phyloP scores from a whole-genome alignment of 2,888 invertebrate genomes.

The Tinea pellionella region DNA sequence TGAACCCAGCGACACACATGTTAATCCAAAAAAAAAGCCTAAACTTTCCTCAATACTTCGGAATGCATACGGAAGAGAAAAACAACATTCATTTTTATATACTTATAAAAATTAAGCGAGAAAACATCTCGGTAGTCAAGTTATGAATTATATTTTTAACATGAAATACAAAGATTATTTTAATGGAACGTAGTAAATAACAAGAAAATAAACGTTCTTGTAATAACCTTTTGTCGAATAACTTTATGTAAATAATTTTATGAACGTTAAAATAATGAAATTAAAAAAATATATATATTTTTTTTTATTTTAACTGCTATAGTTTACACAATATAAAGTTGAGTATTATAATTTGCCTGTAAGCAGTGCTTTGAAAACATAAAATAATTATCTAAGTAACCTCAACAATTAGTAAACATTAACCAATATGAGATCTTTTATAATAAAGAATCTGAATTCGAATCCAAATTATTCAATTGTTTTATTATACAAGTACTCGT shows the following conservation, averaged over 20 bases:
- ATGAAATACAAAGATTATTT: not conserved
- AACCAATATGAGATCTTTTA: not conserved
- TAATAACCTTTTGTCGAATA: not conserved
- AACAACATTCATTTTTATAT: no score
- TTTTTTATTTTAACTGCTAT: not conserved
- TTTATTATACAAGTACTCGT: slow-evolving; percentile 52
- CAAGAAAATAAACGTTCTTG: not conserved
- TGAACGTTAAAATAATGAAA: not conserved
- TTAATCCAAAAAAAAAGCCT: no score
- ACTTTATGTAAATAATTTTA: not conserved
- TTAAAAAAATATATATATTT: not conserved
- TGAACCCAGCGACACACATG: no score
- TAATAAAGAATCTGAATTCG: not conserved
- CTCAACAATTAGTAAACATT: no score
- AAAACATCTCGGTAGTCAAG: not conserved
- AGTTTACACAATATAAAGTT: not conserved
- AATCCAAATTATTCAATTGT: slow-evolving; percentile 35
- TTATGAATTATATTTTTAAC: not conserved
- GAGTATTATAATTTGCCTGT: not conserved
- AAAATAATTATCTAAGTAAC: no score
- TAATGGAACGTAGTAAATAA: not conserved
- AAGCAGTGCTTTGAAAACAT: no score
- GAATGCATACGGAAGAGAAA: no score
- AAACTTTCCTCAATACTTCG: no score
- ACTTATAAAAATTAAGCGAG: not conserved